Evolutionary conservation across 2,113 vertebrate genomes (phyloP).

Genomic region (Hepsetus odoe): DNA sequence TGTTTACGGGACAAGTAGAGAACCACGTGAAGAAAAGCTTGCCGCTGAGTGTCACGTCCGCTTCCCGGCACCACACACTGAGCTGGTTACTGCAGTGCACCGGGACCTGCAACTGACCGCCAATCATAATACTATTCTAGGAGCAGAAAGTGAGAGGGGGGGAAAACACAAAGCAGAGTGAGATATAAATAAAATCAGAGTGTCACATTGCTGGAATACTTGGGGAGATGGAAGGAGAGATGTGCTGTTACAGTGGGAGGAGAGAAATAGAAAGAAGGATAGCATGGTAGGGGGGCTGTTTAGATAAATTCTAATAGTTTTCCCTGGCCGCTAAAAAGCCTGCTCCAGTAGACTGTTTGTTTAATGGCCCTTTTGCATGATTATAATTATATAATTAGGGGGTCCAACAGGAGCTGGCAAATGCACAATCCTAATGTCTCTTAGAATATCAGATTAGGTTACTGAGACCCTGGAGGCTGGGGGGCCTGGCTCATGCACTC

Average conservation of each 20-base stretch:
- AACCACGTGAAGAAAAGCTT: constrained; percentile 49
- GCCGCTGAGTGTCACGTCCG: constrained; percentile 52
- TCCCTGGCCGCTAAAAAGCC: constrained; percentile 38
- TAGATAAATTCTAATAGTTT: constrained; percentile 54
- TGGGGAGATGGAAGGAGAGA: constrained; percentile 43
- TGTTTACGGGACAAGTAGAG: constrained; percentile 37
- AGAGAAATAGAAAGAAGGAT: constrained; percentile 51
- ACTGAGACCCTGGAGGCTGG: constrained; percentile 34
- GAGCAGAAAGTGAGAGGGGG: constrained; percentile 54
- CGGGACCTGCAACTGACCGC: constrained; percentile 57
- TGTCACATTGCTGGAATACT: constrained; percentile 59
- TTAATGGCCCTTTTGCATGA: constrained; percentile 57
- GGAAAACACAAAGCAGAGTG: constrained; percentile 58
- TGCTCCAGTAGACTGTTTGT: constrained; percentile 57
- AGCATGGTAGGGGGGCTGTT: constrained; percentile 45
- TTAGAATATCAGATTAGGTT: constrained; percentile 46
- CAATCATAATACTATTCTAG: constrained; percentile 71
- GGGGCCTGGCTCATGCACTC: constrained; percentile 34
- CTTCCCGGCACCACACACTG: constrained; percentile 55
- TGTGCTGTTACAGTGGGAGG: background rate
- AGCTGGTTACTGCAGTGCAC: constrained; percentile 52
- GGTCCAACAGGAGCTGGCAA: constrained; percentile 52
- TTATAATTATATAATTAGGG: constrained; percentile 57
- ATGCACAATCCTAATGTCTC: constrained; percentile 51
- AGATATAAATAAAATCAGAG: constrained; percentile 56